These are phyloP conservation scores for Corythucha ciliata DNA, from an alignment of 2,888 invertebrate genomes.

Conservation along the genomic window DNA sequence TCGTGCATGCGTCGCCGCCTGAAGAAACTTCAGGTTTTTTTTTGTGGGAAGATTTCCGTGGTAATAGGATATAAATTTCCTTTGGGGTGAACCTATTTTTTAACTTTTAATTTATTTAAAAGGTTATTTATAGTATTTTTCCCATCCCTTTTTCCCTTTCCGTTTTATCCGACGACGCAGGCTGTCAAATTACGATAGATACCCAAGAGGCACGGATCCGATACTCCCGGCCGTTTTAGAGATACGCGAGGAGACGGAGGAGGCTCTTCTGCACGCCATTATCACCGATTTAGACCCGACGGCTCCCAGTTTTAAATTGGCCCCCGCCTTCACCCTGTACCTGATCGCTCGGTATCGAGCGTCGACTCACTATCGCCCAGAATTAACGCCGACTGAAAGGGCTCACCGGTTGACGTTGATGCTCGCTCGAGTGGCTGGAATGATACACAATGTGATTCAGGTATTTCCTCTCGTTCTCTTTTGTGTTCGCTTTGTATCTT, in stretches of 20 bases:
- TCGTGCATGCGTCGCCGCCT: too few species aligned
- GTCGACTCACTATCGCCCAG: slow-evolving; percentile 87
- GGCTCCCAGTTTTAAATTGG: slow-evolving; percentile 84
- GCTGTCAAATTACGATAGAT: slow-evolving; percentile 46
- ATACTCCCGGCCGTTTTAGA: slow-evolving; percentile 90
- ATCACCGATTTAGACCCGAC: slow-evolving; percentile 81
- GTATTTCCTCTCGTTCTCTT: slow-evolving; percentile 42
- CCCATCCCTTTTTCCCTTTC: too few species aligned
- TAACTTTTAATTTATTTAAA: too few species aligned
- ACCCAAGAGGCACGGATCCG: slow-evolving; percentile 67
- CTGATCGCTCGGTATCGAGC: slow-evolving; percentile 89
- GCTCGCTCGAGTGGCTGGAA: slow-evolving; percentile 79
- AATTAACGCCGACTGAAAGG: slow-evolving; percentile 81
- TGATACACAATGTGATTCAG: slow-evolving; percentile 76
- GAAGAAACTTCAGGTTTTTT: too few species aligned
- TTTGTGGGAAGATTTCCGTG: too few species aligned
- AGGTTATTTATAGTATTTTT: too few species aligned
- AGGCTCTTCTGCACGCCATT: slow-evolving; percentile 79
- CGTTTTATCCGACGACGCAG: too few species aligned
- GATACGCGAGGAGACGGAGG: slow-evolving; percentile 90
- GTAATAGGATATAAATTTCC: too few species aligned
- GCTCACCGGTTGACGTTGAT: slow-evolving; percentile 84
- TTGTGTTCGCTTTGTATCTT: background rate
- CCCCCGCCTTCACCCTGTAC: slow-evolving; percentile 94
- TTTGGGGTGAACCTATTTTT: too few species aligned